phyloP scores from a whole-genome alignment of 2,888 invertebrate genomes.

The Epistrophe grossulariae region DNA sequence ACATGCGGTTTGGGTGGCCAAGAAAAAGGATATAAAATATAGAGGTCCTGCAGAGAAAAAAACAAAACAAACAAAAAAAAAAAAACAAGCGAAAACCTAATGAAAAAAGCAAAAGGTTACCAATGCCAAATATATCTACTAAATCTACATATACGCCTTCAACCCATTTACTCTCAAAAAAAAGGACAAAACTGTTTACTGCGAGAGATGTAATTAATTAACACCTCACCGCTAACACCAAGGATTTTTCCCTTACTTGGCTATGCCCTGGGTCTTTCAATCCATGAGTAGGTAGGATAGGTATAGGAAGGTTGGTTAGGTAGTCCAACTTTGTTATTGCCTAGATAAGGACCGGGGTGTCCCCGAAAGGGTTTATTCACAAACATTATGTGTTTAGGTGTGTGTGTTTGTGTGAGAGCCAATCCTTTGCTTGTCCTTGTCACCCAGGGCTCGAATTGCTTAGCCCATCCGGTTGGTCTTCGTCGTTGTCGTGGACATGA shows the following conservation, averaged over 20 bases:
- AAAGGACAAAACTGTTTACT: conserved; percentile 63
- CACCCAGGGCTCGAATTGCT: conserved; percentile 38
- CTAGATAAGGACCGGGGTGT: conserved; percentile 39
- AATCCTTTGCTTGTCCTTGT: conserved; percentile 45
- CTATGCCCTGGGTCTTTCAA: background rate
- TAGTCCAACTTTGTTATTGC: conserved; percentile 65
- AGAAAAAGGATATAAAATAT: conserved; percentile 38
- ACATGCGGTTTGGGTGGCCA: conserved; percentile 61
- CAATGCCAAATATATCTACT: conserved; percentile 42
- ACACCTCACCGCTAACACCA: conserved; percentile 68
- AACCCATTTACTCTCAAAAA: conserved; percentile 3
- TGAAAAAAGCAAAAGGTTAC: conserved; percentile 56
- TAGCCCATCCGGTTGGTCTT: conserved; percentile 52
- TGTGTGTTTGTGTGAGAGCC: conserved; percentile 5
- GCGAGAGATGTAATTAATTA: conserved; percentile 72
- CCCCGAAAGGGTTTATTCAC: conserved; percentile 40
- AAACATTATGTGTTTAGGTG: background rate
- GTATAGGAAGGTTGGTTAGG: too few species aligned
- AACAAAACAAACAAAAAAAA: too few species aligned
- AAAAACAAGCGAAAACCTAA: conserved; percentile 10
- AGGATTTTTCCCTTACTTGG: background rate
- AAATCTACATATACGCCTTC: conserved; percentile 71
- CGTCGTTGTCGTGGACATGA: conserved; percentile 59
- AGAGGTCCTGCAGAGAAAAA: conserved; percentile 31
- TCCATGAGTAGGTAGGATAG: conserved; percentile 35